phyloP scores from a whole-genome alignment of 2,888 invertebrate species.

The Encarsia formosa region DNA sequence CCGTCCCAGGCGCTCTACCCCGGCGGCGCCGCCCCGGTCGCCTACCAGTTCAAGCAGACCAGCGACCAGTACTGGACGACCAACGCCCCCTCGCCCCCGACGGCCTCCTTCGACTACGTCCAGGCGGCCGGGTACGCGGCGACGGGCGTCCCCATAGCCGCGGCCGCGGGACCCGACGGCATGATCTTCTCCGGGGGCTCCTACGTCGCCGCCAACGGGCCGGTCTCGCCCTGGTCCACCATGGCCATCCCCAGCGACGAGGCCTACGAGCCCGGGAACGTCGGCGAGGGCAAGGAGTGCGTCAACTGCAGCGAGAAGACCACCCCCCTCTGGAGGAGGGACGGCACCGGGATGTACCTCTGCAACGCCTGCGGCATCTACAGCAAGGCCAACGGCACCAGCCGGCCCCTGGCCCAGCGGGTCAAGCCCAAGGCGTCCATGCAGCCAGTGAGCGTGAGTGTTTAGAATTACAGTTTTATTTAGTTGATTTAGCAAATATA shows the following conservation, averaged over 20 bases:
- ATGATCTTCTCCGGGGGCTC: slow-evolving; percentile 41
- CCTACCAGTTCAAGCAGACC: slow-evolving; percentile 57
- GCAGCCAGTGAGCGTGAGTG: slow-evolving; percentile 42
- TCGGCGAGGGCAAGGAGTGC: slow-evolving; percentile 68
- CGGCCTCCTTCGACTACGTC: slow-evolving; percentile 12
- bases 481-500: no score
- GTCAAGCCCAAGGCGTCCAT: slow-evolving; percentile 44
- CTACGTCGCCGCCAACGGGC: slow-evolving; percentile 50
- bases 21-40: slow-evolving; percentile 46
- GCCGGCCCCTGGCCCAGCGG: slow-evolving; percentile 53
- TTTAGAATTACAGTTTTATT: no score
- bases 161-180: slow-evolving; percentile 39
- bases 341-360: slow-evolving; percentile 80
- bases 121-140: slow-evolving; percentile 33
- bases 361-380: slow-evolving; percentile 78
- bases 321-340: slow-evolving; percentile 81
- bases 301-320: slow-evolving; percentile 63
- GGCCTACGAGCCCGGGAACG: slow-evolving; percentile 49
- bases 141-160: slow-evolving; percentile 46
- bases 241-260: slow-evolving; percentile 51
- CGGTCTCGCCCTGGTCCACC: slow-evolving; percentile 54
- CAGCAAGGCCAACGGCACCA: slow-evolving; percentile 55
- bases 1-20: slow-evolving; percentile 62
- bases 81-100: slow-evolving; percentile 30
- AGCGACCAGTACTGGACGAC: slow-evolving; percentile 35